Conservation (phyloP, 2,113 vertebrate species). For the Phrynosoma blainvillii region DNA sequence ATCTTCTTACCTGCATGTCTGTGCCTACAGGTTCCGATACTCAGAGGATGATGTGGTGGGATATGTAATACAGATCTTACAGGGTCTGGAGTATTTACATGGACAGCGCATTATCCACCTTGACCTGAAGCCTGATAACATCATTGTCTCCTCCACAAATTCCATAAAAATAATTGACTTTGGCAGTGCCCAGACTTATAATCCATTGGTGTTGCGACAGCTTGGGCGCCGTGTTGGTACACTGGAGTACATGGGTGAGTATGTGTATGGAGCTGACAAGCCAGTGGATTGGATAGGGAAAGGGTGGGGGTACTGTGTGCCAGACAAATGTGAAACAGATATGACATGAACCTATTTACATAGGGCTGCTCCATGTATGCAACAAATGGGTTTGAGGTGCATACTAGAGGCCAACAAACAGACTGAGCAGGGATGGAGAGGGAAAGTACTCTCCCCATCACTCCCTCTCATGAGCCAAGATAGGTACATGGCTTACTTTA, state of each 20-base stretch:
- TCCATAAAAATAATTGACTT: conserved; percentile 96
- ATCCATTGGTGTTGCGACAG: conserved; percentile 90
- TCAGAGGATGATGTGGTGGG: conserved; percentile 94
- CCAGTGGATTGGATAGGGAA: background rate
- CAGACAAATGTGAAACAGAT: background rate
- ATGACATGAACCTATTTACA: background rate
- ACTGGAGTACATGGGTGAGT: conserved; percentile 95
- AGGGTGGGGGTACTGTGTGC: background rate
- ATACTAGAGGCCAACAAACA: background rate
- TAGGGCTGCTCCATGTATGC: background rate
- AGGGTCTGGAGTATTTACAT: conserved; percentile 95
- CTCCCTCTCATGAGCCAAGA: no score
- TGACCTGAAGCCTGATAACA: conserved; percentile 95
- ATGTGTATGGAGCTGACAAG: background rate
- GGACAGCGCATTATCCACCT: conserved; percentile 89
- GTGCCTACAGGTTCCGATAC: conserved; percentile 88
- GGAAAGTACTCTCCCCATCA: no score
- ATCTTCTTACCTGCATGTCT: accelerated
- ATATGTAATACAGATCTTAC: conserved; percentile 91
- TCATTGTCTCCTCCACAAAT: conserved; percentile 89
- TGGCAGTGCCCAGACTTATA: conserved; percentile 92
- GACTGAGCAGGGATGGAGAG: background rate
- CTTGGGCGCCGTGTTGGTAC: conserved; percentile 89
- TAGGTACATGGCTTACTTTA: no score
- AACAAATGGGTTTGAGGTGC: background rate